Evolutionary conservation across 1,140 invertebrate genomes (phyloP).

Genomic region (Drosophila pruinosa): DNA sequence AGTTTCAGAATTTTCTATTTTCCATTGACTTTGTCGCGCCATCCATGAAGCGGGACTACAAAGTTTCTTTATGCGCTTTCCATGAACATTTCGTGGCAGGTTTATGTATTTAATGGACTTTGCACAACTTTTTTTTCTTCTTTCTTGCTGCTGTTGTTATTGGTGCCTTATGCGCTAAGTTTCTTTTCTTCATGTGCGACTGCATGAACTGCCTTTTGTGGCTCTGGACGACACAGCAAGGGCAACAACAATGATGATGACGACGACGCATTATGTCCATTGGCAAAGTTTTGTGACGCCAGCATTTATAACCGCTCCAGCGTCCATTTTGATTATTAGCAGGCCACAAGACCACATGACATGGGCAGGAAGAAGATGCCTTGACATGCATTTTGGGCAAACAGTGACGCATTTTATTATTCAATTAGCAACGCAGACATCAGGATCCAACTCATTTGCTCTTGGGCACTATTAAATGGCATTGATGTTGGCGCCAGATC

Average conservation of each 20-base stretch:
- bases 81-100: conserved; percentile 80
- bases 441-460: conserved; percentile 21
- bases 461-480: conserved; percentile 20
- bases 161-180: conserved; percentile 12
- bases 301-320: conserved; percentile 65
- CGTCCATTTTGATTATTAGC: conserved; percentile 78
- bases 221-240: conserved; percentile 1
- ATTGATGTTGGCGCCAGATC: conserved; percentile 8
- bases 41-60: conserved; percentile 36
- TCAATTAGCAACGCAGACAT: conserved; percentile 56
- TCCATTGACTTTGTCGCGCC: conserved; percentile 56
- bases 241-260: conserved; percentile 30
- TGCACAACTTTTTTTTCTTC: conserved; percentile 50
- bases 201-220: conserved; percentile 13
- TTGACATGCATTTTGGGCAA: conserved; percentile 28
- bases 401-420: conserved; percentile 44
- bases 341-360: conserved; percentile 5
- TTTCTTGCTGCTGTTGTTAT: conserved; percentile 28
- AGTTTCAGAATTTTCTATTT: conserved; percentile 58
- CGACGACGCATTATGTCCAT: conserved; percentile 67
- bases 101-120: conserved; percentile 82
- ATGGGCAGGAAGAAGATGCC: neutral
- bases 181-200: conserved; percentile 16
- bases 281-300: conserved; percentile 76
- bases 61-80: conserved; percentile 81